Evolutionary conservation across 2,797 vertebrate species (phyloP), one percentile per base, ranked within the genome.

Genomic region (Lateolabrax maculatus): DNA sequence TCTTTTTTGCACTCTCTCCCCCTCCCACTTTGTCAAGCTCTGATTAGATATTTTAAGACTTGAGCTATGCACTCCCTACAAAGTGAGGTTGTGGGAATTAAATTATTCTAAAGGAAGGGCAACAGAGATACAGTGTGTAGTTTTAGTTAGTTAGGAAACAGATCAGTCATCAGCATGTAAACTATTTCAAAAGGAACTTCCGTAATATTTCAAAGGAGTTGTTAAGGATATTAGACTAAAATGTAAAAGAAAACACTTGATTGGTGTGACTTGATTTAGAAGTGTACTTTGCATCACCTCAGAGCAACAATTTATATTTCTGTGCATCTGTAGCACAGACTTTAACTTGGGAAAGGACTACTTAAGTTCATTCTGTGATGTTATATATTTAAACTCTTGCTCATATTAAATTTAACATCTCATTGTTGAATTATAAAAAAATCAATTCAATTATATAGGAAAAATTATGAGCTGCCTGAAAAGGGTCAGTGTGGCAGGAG

Each of bases 1-100:
- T 44, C 51, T 65, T 82, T 71, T 87, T 80, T 83, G 64, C 62
- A 31, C 67, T 61, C 56, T 62, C 76, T 56, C 60, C 25, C 31
- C 56, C 84, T 80, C 75, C 84, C 64, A 84, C 53, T 77, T 79
- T 79, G 88, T 92, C 77, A 87, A 88, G 81, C 84, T 89, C 72
- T 86, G 86, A 91, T 90, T 84, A 84, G 72, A 86, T 89, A 87
- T 89, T 90, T 87, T 70, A 90, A 75, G 69, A 81, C 61, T 57
- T 77, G 49, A 87, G 75, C 72, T 80, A 84, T 62, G 75, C 36
- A 57, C 55, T 90, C 43, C 41, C 66, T 76, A 51, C 65, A 82
- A 81, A 88, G 76, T 65, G 60, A 79, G 58, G 75, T 62, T 69
- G 43, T 77, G 62, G 46, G 77, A 84, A 92, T 87, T 61, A 23